phyloP scores from a whole-genome alignment of 2,113 vertebrate genomes.

The Sturnus vulgaris region DNA sequence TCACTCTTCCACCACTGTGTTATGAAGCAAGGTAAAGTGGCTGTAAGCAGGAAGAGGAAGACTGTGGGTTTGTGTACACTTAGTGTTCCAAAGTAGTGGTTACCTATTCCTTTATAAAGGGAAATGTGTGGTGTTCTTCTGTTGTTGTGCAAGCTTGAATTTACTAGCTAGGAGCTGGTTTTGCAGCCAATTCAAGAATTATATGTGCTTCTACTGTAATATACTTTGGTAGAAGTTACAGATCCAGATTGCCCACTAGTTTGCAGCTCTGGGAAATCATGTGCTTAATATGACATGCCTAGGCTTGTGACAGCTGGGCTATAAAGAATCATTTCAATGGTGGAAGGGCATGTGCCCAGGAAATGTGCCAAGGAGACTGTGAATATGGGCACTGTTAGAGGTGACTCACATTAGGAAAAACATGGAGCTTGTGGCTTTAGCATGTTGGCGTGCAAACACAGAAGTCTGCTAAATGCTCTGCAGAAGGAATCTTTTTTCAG shows the following conservation, averaged over 20 bases:
- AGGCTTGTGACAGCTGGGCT: conserved; percentile 10
- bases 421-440: background rate
- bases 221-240: background rate
- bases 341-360: background rate
- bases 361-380: background rate
- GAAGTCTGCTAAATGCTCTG: background rate
- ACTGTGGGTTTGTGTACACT: rapidly evolving
- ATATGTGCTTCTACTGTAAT: background rate
- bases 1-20: background rate
- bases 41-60: background rate
- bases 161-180: background rate
- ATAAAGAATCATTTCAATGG: background rate
- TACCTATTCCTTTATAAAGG: background rate
- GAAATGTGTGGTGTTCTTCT: background rate
- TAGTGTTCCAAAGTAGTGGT: background rate
- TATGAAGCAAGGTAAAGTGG: background rate
- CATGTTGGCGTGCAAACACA: conserved; percentile 12
- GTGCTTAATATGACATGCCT: background rate
- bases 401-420: background rate
- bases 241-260: background rate
- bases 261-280: background rate
- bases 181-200: background rate
- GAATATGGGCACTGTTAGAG: conserved; percentile 13
- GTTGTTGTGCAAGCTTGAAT: background rate
- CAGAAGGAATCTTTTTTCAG: background rate